Percentiles rank a stretch among this genome's conserved stretches.
Evolutionary conservation across 1,140 invertebrate species (phyloP).

Genomic region (Cheumatopsyche charites): DNA sequence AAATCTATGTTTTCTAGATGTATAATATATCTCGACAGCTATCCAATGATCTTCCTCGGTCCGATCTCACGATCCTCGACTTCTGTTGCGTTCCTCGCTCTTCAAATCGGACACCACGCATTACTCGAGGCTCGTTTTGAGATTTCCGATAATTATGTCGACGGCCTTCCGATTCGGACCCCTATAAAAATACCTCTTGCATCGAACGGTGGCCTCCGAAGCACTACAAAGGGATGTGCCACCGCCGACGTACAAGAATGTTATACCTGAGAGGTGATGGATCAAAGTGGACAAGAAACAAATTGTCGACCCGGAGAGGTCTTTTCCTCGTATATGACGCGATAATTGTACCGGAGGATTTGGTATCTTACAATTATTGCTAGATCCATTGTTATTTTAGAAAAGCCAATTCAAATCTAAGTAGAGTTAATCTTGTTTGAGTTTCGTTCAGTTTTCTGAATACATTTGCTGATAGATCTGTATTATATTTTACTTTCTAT

Average conservation of each 20-base stretch:
- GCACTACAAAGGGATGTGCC: neutral
- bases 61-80: neutral
- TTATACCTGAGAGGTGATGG: neutral
- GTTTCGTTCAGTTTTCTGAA: no score
- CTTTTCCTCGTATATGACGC: no score
- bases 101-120: conserved; percentile 1
- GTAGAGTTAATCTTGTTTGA: no score
- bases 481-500: no score
- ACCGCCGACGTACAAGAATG: neutral
- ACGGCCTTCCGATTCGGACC: conserved; percentile 27
- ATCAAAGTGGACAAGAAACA: conserved; percentile 34
- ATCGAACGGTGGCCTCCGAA: neutral
- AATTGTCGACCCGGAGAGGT: conserved; percentile 36
- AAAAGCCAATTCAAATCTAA: no score
- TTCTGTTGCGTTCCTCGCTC: neutral
- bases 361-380: no score
- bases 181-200: neutral
- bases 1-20: no score
- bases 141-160: conserved; percentile 47
- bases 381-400: no score
- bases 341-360: no score
- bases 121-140: conserved; percentile 35
- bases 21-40: no score
- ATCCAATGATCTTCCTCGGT: no score
- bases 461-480: no score